Base-by-base conservation (phyloP, 1,140 invertebrate species). In the Drosophila truncata region DNA sequence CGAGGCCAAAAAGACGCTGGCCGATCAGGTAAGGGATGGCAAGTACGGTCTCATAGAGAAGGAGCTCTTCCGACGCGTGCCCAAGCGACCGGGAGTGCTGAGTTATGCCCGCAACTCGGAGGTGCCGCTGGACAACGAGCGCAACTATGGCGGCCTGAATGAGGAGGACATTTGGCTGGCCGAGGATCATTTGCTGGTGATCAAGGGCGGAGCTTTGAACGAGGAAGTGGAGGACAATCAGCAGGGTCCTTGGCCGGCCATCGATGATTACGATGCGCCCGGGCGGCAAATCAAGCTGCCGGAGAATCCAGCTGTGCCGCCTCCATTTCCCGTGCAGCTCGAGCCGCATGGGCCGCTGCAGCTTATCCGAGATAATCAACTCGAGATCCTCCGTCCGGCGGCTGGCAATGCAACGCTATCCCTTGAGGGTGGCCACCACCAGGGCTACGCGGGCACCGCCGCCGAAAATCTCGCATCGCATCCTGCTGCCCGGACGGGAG, bases 11-110 rank as follows among this genome's bases (percentile, higher is more conserved):
- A 97, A 97, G 88, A 97, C 96, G 3, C 93, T 97, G 29, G 95
- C 96, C 0, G 96, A 97, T 92, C 97, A 97, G 93, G 96, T 97
- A 54, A 95, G 96, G 46, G 97, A 97, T 84, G 97, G 97, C 11
- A 98, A 97, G 93, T 98, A 98, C 91, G 97, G 96, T 3, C 93
- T 98, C 1, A 97, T 98, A 71, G 97, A 98, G 81, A 96, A 96
- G 86, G 97, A 98, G 93, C 94, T 98, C 52, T 97, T 97, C 85
- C 85, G 94, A 0, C 94, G 94, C 10, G 93, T 94, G 9, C 94
- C 95, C 2, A 95, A 96, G 83, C 93, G 96, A 44, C 97, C 96
- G 0, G 97, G 97, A 1, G 95, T 98, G 18, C 93, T 98, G 7
- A 97, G 96, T 82, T 98, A 98, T 84, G 94, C 95, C 16, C 93